Evolutionary conservation across 37 sponge, comb jelly and placozoan genomes (phyloP).

Genomic region (Bolinopsis microptera): DNA sequence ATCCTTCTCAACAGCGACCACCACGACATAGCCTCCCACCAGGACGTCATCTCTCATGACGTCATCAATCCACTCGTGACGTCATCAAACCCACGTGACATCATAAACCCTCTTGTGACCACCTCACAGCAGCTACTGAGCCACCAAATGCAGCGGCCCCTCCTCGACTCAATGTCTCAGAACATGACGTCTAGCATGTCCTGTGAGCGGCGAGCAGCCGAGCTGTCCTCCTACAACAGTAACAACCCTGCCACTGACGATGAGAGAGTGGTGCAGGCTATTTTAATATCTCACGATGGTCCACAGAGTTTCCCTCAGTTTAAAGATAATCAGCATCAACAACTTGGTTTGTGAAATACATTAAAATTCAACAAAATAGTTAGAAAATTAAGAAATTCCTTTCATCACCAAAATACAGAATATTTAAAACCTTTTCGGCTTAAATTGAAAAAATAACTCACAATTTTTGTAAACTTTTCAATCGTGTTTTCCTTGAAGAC

Average conservation of each 20-base stretch:
- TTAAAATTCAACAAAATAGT: too few species aligned
- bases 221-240: neutral
- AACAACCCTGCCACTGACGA: neutral
- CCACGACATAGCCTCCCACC: neutral
- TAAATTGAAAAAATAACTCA: too few species aligned
- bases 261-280: constrained; percentile 50
- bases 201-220: neutral
- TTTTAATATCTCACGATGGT: constrained; percentile 51
- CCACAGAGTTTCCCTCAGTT: constrained; percentile 37
- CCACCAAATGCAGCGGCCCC: neutral
- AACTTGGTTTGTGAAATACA: neutral
- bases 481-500: too few species aligned
- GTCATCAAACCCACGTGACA: neutral
- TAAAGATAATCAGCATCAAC: neutral
- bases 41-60: neutral
- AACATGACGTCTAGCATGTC: neutral
- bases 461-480: too few species aligned
- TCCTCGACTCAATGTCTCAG: neutral
- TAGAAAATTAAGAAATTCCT: too few species aligned
- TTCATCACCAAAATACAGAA: too few species aligned
- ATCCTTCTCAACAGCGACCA: neutral
- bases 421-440: too few species aligned
- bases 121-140: neutral
- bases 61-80: neutral
- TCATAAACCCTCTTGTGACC: neutral